Base-by-base conservation (phyloP, 2,113 vertebrate species). In the Corythoichthys intestinalis region DNA sequence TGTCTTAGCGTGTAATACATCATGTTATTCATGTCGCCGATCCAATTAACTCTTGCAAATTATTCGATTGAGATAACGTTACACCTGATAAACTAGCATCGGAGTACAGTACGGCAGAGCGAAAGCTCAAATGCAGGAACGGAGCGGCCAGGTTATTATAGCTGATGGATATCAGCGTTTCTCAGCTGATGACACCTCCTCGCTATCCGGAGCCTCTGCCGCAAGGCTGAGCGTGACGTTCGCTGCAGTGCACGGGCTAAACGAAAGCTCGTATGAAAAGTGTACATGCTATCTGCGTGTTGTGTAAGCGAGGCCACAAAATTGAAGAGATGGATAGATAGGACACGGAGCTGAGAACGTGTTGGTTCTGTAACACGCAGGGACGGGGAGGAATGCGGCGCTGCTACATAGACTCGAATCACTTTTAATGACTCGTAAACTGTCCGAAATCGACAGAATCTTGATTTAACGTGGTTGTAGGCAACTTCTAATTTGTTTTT, bases 81-180 rank as follows among this genome's bases (percentile, higher is more conserved):
- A 14, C 56, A 37, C 4, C 44, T 11, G 41, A 47, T 14, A 34
- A 5, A 34, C 61, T 62, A 20, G 39, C 59, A 12, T 1, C 38
- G 13, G 20, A 39, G 37, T 62, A n/a, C 58, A 41, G 59, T n/a
- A 28, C 44, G 5, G n/a, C 2, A 41, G 78, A 44, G 69, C 66
- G 58, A 79, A 83, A 78, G 68, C 70, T 67, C 63, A 4, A n/a
- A n/a, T 11, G 12, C 71, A 82, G 70, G 69, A 44, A 56, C 39
- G 59, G 9, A 50, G 65, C 77, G 41, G 74, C 75, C 6, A 67
- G 80, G 86, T 88, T 86, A 86, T 87, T 89, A 87, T 60, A 71
- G 82, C 69, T 70, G 79, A 88, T 88, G 80, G 71, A 89, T 89
- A 83, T 78, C 82, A 68, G 72, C 71, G 69, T 75, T 81, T 77